Conservation (phyloP, 2,113 vertebrate genomes). For the Nothobranchius furzeri region DNA sequence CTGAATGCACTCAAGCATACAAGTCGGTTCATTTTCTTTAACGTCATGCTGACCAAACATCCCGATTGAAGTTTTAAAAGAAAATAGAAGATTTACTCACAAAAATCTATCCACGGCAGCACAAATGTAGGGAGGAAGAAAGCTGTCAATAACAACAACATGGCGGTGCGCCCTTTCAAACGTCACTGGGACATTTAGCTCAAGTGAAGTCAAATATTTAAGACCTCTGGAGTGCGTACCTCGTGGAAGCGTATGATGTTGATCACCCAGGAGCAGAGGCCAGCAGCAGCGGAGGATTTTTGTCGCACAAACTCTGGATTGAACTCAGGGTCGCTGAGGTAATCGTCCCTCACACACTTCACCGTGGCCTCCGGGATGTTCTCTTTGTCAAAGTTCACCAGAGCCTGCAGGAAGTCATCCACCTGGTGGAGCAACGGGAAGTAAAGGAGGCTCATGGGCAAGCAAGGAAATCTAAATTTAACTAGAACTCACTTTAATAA, state of each 20-base stretch:
- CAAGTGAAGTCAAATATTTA: neutral
- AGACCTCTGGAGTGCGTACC: slow-evolving; percentile 38
- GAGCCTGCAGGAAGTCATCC: slow-evolving; percentile 78
- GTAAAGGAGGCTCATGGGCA: neutral
- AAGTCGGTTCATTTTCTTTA: neutral
- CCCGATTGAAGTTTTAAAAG: too few species aligned
- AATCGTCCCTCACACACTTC: slow-evolving; percentile 76
- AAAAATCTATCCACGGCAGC: slow-evolving; percentile 84
- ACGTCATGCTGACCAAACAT: too few species aligned
- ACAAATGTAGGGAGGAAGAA: slow-evolving; percentile 60
- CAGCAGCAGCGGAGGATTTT: slow-evolving; percentile 80
- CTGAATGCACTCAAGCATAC: slow-evolving; percentile 36
- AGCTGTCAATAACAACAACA: slow-evolving; percentile 34
- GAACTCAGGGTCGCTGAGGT: slow-evolving; percentile 81
- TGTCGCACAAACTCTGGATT: slow-evolving; percentile 81
- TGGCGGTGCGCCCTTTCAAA: neutral
- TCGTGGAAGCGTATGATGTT: slow-evolving; percentile 81
- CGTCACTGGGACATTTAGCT: neutral
- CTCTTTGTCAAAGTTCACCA: slow-evolving; percentile 83
- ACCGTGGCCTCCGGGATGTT: slow-evolving; percentile 75
- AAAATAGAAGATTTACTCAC: slow-evolving; percentile 73
- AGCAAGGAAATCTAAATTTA: neutral
- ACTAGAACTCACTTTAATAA: too few species aligned
- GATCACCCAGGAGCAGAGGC: slow-evolving; percentile 78
- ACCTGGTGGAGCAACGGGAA: slow-evolving; percentile 51